phyloP scores from a whole-genome alignment of 2,888 invertebrate genomes.

The Lamellibrachia columna region DNA sequence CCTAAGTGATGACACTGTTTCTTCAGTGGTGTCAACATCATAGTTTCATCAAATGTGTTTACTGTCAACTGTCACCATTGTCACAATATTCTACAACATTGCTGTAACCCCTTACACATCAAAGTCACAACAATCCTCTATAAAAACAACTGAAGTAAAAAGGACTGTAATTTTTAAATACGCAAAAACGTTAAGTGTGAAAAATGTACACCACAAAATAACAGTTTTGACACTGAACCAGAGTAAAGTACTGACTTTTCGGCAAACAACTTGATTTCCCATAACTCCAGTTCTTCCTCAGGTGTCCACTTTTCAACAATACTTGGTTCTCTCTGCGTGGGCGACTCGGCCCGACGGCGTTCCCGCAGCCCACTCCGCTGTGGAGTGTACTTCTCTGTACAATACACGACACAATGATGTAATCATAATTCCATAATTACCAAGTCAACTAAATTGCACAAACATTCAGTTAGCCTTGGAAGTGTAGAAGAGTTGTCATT shows the following conservation, averaged over 20 bases:
- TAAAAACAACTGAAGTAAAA: not conserved
- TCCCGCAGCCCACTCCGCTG: conserved; percentile 90
- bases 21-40: too few species aligned
- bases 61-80: too few species aligned
- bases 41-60: too few species aligned
- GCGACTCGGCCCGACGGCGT: conserved; percentile 87
- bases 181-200: not conserved
- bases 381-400: conserved; percentile 82
- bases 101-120: too few species aligned
- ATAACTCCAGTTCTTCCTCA: conserved; percentile 92
- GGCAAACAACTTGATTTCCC: conserved; percentile 81
- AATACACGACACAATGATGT: conserved; percentile 23
- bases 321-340: conserved; percentile 92
- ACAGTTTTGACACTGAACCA: not conserved
- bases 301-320: conserved; percentile 96
- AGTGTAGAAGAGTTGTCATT: not conserved
- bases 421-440: not conserved
- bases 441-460: not conserved
- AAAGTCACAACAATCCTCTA: not conserved
- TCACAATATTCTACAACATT: too few species aligned
- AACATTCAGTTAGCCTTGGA: not conserved
- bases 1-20: too few species aligned
- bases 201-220: not conserved
- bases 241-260: conserved; percentile 56
- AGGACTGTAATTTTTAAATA: not conserved